A percentile compares a stretch with the other conserved stretches of the same genome.
phyloP scores from a whole-genome alignment of 2,888 invertebrate genomes.

The Biston stratarius region DNA sequence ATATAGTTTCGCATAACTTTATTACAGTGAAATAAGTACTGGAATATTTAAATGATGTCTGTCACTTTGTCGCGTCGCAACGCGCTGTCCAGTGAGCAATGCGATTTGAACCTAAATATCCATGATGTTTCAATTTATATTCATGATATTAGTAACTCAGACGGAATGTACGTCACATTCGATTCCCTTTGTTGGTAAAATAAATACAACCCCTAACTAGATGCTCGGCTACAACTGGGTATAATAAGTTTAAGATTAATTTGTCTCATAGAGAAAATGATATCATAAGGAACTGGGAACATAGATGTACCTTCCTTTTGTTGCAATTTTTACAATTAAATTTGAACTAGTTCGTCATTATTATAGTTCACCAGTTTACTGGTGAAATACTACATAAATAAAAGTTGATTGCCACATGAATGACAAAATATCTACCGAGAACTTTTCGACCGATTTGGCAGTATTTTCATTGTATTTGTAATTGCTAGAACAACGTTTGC shows the following conservation, averaged over 20 bases:
- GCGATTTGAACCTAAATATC: constrained; percentile 61
- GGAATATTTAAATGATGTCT: background rate
- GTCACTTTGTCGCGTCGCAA: background rate
- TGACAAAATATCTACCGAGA: no score
- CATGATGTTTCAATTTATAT: constrained; percentile 85
- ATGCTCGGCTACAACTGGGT: background rate
- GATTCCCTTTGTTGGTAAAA: constrained; percentile 81
- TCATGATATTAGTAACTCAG: constrained; percentile 85
- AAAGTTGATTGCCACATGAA: no score
- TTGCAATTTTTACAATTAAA: no score
- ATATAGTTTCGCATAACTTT: no score
- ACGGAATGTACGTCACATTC: constrained; percentile 81
- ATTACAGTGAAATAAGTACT: background rate
- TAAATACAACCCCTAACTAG: constrained; percentile 58
- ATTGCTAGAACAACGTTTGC: no score
- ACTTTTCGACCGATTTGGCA: no score
- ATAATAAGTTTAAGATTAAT: background rate
- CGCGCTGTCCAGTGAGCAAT: background rate
- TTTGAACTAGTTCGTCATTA: no score
- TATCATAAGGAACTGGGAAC: no score
- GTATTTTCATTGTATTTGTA: no score
- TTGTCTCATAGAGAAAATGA: background rate
- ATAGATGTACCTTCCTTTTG: no score
- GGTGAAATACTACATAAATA: no score
- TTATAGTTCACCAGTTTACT: no score